Evolutionary conservation across 2,888 invertebrate genomes (phyloP), one percentile per base, ranked within the genome.

Genomic region (Tenthredo amoena): DNA sequence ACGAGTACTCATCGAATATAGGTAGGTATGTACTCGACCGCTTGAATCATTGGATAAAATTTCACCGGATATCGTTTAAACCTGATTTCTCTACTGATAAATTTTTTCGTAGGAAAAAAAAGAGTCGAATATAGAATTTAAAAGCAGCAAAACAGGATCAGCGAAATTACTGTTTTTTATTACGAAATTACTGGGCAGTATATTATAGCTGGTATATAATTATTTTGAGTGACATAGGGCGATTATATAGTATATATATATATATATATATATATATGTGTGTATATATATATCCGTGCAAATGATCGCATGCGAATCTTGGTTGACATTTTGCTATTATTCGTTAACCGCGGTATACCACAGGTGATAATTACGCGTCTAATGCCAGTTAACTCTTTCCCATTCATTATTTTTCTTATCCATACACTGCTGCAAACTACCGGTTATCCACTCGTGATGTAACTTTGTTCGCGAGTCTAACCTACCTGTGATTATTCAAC

Each of bases 341-440:
- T 34, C 68, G 68, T 34, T 31, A 34, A 26, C 68, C 15, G 4
- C 34, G 15, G 34, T 34, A 68, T 34, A 68, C 68, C 6, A 34
- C 31, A 68, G 31, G 68, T 68, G 68, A 68, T 34, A 68, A 68
- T 34, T 68, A 18, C 6, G 26, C 6, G 26, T 34, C 68, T 34
- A 34, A 34, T 68, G 7, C 31, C 68, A 68, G 31, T 68, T 15
- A 34, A 34, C 68, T 68, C 12, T 34, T 68, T 34, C 34, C 68
- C 68, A 68, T 34, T 68, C 4, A 68, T 68, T 68, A 34, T 68
- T 68, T 68, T 68, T 68, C 34, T 26, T 68, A 68, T 68, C 55
- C 55, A 34, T 68, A 3, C 6, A 68, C 68, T 15, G 68, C 18
- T 1, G 34, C 2, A 15, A 68, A 62, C 34, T 68, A 34, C 26